Evolutionary conservation across 2,113 vertebrate species (phyloP), one percentile per base, ranked within the genome.

Genomic region (Otus sunia): DNA sequence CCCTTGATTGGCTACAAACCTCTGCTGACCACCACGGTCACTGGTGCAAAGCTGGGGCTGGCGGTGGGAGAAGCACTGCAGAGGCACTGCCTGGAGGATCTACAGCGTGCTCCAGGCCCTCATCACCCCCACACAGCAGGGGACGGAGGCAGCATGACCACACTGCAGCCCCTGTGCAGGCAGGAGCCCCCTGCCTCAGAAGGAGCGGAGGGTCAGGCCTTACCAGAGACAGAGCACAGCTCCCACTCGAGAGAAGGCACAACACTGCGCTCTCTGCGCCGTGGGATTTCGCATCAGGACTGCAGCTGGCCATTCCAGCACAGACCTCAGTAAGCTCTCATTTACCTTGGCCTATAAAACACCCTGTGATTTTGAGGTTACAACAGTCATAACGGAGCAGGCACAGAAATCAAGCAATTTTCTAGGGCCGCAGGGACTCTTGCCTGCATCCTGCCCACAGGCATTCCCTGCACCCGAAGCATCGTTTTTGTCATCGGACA

Each of bases 221-320:
- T 50, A 36, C 19, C 11, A 72, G 50, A 86, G 43, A 20, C 2
- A 55, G 20, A 29, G 20, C 27, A 41, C 56, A 55, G 3, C 47
- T 62, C 32, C 32, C 37, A 39, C 0, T 0, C 0, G 0, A 58
- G 50, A 69, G 27, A 69, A 62, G 50, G 30, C 1, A 3, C 71
- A 37, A 32, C 0, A 0, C 41, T 58, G 56, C 2, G 0, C 59
- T 12, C 59, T 50, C 47, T 27, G 71, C 36, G 50, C 74, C 6
- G 0, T 27, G 58, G 58, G 41, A 60, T 34, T 86, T 66, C 0
- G 0, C 41, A 22, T 1, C 0, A 0, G 41, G 30, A 83, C 63
- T 30, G 49, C 0, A 14, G 59, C 41, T 0, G 0, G 37, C 30
- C 0, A 0, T 20, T 66, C 45, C 37, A 59, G 75, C 68, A 58